phyloP scores from a whole-genome alignment of 1,140 invertebrate species.

The Medauroidea extradentata region DNA sequence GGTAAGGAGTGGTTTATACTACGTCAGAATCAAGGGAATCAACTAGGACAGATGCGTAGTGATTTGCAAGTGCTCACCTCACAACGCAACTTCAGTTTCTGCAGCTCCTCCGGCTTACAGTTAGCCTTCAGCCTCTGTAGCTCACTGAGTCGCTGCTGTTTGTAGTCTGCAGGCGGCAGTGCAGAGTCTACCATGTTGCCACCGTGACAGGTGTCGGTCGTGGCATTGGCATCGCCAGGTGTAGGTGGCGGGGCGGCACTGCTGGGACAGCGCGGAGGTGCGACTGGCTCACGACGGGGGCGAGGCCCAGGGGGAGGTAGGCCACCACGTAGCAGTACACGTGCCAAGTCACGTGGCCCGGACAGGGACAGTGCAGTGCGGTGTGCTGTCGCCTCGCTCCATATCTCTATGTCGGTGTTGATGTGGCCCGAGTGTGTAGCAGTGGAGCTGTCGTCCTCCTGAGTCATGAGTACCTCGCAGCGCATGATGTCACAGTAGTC shows the following conservation, averaged over 20 bases:
- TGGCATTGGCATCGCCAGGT: slow-evolving; percentile 44
- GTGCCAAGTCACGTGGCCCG: slow-evolving; percentile 41
- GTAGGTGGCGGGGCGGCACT: background rate
- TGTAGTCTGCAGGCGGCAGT: slow-evolving; percentile 56
- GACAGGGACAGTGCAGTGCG: slow-evolving; percentile 57
- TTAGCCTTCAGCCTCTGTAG: slow-evolving; percentile 69
- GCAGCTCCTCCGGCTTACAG: slow-evolving; percentile 74
- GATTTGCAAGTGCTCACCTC: slow-evolving; percentile 45
- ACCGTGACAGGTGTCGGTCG: slow-evolving; percentile 42
- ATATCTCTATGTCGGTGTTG: slow-evolving; percentile 70
- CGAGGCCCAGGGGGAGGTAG: slow-evolving; percentile 6
- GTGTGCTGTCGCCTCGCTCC: slow-evolving; percentile 62
- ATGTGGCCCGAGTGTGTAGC: slow-evolving; percentile 52
- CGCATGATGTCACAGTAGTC: slow-evolving; percentile 95
- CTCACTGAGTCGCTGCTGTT: slow-evolving; percentile 59
- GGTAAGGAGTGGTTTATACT: too few species aligned
- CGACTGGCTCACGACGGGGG: background rate
- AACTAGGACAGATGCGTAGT: too few species aligned
- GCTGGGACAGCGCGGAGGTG: too few species aligned
- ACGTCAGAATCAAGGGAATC: too few species aligned
- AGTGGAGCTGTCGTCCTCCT: slow-evolving; percentile 57
- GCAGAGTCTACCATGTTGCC: slow-evolving; percentile 65
- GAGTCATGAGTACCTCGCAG: slow-evolving; percentile 78
- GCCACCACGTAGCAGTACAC: slow-evolving; percentile 17
- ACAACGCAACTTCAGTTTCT: slow-evolving; percentile 64